Evolutionary conservation across 2,888 invertebrate genomes (phyloP), one percentile per base, ranked within the genome.

Genomic region (Plagodis pulveraria): DNA sequence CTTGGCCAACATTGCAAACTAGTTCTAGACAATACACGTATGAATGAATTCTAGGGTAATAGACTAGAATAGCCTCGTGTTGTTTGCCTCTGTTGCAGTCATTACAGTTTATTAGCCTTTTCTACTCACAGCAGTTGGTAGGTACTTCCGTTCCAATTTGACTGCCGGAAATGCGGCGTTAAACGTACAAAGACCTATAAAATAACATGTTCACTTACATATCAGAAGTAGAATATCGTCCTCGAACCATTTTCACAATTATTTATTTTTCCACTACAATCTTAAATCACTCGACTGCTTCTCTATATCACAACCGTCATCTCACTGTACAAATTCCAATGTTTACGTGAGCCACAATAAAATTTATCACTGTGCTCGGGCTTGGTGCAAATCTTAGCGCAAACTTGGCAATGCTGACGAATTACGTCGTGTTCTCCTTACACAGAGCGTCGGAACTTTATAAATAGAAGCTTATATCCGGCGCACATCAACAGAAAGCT

Each of bases 141-240:
- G 52, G 44, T 49, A 53, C 49, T 48, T 58, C 58, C 49, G 58
- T 54, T 58, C 50, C 36, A 12, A 50, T 22, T 22, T 22, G 22
- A 6, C 48, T 50, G 53, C 53, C 53, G 58, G 53, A 58, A 46
- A 53, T 42, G 40, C 4, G 34, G 44, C 41, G 35, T 50, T 50
- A 22, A 22, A 22, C 22, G 22, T 22, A 22, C 53, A 54, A 44
- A 45, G 44, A 54, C 35, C 45, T 35, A 36, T 46, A 55, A 50
- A 36, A 35, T 43, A 5, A 41, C 38, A n/a, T 8, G 35, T 38
- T 12, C 11, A 87, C 92, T 92, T 76, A 91, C 91, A 91, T 76
- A 73, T 92, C 91, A 12, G 91, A 91, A 62, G 91, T 88, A 63
- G 92, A 91, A 73, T 86, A 91, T 81, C 92, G 86, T 65, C 91